Evolutionary conservation across 2,888 invertebrate species (phyloP).

Genomic region (Idaea straminata): DNA sequence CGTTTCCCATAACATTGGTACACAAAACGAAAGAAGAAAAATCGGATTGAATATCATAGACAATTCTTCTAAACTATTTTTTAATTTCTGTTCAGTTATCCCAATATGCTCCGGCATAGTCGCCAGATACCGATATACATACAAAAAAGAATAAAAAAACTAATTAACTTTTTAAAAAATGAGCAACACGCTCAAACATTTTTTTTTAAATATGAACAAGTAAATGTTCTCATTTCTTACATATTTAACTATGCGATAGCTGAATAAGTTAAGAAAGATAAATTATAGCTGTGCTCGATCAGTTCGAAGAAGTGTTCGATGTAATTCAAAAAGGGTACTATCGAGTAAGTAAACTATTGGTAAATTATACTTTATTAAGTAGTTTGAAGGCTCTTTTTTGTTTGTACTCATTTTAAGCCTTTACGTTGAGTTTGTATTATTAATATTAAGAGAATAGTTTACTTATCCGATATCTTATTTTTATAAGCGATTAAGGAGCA

Average conservation of each 20-base stretch:
- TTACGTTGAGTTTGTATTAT: neutral
- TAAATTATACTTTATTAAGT: neutral
- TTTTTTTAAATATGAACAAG: conserved; percentile 7
- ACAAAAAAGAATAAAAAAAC: too few relatives aligned
- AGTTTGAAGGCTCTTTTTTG: neutral
- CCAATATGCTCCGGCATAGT: too few relatives aligned
- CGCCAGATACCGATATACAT: too few relatives aligned
- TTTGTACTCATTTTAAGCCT: neutral
- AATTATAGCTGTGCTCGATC: conserved; percentile 21
- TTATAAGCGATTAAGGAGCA: neutral
- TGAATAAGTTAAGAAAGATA: conserved; percentile 20
- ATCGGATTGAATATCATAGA: too few relatives aligned
- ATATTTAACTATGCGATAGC: conserved; percentile 24
- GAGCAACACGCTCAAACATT: too few relatives aligned
- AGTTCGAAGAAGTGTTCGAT: conserved; percentile 14
- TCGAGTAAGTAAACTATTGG: neutral
- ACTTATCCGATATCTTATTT: neutral
- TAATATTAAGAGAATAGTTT: neutral
- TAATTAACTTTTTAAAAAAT: too few relatives aligned
- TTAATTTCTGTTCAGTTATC: too few relatives aligned
- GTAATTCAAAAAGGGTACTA: neutral
- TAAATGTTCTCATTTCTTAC: conserved; percentile 23
- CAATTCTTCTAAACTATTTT: too few relatives aligned
- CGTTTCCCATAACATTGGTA: too few relatives aligned
- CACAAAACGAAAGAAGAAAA: too few relatives aligned